Base-by-base conservation (phyloP, 2,888 invertebrate species). In the Fabriciana adippe region DNA sequence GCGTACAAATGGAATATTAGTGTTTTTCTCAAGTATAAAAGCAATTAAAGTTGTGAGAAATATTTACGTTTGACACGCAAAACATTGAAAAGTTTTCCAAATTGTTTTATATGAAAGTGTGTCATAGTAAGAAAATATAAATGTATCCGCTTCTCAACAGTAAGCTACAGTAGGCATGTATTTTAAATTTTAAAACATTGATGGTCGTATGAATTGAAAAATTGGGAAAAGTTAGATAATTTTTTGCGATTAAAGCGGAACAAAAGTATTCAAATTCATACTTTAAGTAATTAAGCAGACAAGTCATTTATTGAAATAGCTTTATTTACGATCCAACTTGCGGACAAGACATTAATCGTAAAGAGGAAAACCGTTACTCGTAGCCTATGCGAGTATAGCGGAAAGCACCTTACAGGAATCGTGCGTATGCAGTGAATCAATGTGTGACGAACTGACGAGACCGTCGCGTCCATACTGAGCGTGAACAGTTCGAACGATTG, bases 361-460 rank as follows among this genome's bases (percentile, higher is more conserved):
- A 70, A 80, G 79, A 41, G 86, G 80, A 85, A 87, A 88, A 79
- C 87, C 86, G 84, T 86, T 86, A 84, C 72, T 35, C 65, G 64
- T 54, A 48, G 59, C 31, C 67, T 64, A 64, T 66, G 64, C 57
- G 55, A 47, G 59, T 70, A 59, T 67, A 67, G 59, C 66, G 70
- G 56, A 70, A 73, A 73, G 74, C 73, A 72, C 74, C 72, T 73
- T 70, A 71, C 72, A 72, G 74, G 67, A 76, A 73, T 70, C 71
- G 76, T 74, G 68, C 79, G 74, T 76, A 76, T 67, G 75, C 75
- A 78, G 81, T 87, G 87, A 86, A 87, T 86, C 86, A 85, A 86
- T 79, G 82, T 83, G 85, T 87, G 84, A 83, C 84, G 79, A 70
- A 67, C 66, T 65, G 45, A 61, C 61, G 66, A 45, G 57, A 55